Conservation (phyloP, 2,888 invertebrate genomes). For the Lacanobia oleracea region DNA sequence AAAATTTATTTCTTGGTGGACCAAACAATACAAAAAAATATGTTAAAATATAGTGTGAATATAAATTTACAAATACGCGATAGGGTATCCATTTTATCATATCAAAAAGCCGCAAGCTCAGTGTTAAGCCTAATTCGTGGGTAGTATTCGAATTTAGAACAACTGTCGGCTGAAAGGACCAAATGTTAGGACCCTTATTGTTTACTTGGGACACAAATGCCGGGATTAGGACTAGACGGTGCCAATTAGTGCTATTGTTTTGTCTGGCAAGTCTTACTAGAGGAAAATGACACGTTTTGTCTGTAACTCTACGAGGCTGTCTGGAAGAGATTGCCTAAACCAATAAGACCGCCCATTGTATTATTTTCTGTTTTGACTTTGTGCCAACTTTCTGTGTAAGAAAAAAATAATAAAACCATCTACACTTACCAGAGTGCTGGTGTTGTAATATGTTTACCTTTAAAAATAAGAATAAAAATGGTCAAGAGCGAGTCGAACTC, state of each 20-base stretch:
- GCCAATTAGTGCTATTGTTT: conserved; percentile 41
- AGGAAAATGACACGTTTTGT: conserved; percentile 10
- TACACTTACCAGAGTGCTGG: too few relatives aligned
- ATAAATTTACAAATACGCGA: background rate
- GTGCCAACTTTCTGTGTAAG: background rate
- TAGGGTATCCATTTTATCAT: background rate
- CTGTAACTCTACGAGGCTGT: conserved; percentile 10
- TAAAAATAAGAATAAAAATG: too few relatives aligned
- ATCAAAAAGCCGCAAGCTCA: conserved; percentile 1
- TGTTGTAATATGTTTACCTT: too few relatives aligned
- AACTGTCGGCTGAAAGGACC: conserved; percentile 10
- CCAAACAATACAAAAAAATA: too few relatives aligned
- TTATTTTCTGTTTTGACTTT: background rate
- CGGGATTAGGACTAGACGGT: conserved; percentile 24
- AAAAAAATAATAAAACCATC: too few relatives aligned
- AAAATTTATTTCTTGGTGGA: too few relatives aligned
- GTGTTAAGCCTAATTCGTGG: conserved; percentile 28
- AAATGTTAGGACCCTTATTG: conserved; percentile 26
- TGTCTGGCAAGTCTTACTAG: conserved; percentile 12
- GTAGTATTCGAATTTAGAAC: conserved; percentile 7
- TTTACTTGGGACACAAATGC: conserved; percentile 36
- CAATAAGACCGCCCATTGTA: conserved; percentile 1
- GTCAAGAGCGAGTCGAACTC: too few relatives aligned
- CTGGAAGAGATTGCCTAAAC: conserved; percentile 23
- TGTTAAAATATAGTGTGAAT: too few relatives aligned